phyloP scores from a whole-genome alignment of 2,888 invertebrate species.

The Bugula neritina region DNA sequence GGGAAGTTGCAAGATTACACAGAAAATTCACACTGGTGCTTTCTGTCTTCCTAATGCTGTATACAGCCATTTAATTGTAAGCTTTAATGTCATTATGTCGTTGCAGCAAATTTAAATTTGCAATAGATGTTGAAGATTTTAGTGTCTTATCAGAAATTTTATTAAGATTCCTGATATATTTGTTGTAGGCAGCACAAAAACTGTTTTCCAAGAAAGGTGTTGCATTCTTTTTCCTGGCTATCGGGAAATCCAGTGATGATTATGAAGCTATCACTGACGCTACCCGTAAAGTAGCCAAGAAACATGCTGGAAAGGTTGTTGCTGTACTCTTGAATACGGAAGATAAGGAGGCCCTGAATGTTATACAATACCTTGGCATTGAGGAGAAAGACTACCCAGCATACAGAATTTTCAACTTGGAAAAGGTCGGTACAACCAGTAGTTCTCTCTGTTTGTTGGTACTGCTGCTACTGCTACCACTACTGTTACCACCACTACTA shows the following conservation, averaged over 20 bases:
- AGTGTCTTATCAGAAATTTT: no score
- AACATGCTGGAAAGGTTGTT: slow-evolving; percentile 82
- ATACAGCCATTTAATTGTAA: no score
- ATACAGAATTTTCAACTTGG: slow-evolving; percentile 84
- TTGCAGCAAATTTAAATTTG: no score
- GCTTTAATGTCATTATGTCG: no score
- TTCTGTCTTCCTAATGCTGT: no score
- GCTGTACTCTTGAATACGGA: slow-evolving; percentile 92
- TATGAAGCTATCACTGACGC: slow-evolving; percentile 73
- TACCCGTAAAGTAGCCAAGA: slow-evolving; percentile 76
- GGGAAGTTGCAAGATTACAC: no score
- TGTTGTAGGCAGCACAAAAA: slow-evolving; percentile 10
- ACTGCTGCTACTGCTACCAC: background rate
- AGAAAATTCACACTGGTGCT: no score
- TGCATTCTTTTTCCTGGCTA: slow-evolving; percentile 59
- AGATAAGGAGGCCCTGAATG: slow-evolving; percentile 90
- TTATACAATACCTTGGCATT: slow-evolving; percentile 98
- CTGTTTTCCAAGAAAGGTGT: background rate
- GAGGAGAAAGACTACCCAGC: slow-evolving; percentile 70
- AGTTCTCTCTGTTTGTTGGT: background rate
- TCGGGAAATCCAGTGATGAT: slow-evolving; percentile 69
- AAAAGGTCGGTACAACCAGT: slow-evolving; percentile 61
- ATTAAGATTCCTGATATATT: no score
- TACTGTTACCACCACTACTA: slow-evolving; percentile 22
- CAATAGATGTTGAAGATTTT: no score